phyloP scores from a whole-genome alignment of 2,797 vertebrate species.

The Enteromius paludinosus region DNA sequence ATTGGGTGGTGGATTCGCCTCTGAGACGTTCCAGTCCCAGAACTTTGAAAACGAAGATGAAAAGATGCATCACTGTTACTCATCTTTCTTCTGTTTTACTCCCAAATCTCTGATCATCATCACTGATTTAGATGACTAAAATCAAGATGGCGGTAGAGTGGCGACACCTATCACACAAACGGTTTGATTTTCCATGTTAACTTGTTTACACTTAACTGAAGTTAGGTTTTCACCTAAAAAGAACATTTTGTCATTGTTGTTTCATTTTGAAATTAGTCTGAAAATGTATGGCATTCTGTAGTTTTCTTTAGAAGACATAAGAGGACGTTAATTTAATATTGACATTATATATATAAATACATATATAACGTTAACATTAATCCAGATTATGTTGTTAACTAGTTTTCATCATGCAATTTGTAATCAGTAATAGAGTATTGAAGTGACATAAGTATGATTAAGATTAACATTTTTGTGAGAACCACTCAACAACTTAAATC shows the following conservation, averaged over 20 bases:
- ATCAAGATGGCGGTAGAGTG: not conserved
- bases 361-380: no score
- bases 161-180: not conserved
- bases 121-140: conserved; percentile 19
- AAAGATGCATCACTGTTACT: conserved; percentile 45
- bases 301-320: not conserved
- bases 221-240: not conserved
- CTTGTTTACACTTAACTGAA: conserved; percentile 10
- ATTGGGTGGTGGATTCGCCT: conserved; percentile 30
- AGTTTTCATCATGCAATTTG: not conserved
- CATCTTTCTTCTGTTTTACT: conserved; percentile 33
- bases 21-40: conserved; percentile 26
- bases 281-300: not conserved
- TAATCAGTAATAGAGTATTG: not conserved
- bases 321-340: not conserved
- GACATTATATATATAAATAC: no score
- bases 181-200: not conserved
- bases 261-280: not conserved
- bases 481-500: conserved; percentile 1
- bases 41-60: conserved; percentile 41
- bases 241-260: not conserved
- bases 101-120: conserved; percentile 19
- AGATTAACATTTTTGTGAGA: not conserved
- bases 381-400: not conserved
- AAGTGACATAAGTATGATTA: no score